Evolutionary conservation across 2,797 vertebrate genomes (phyloP).

Genomic region (Peromyscus eremicus): DNA sequence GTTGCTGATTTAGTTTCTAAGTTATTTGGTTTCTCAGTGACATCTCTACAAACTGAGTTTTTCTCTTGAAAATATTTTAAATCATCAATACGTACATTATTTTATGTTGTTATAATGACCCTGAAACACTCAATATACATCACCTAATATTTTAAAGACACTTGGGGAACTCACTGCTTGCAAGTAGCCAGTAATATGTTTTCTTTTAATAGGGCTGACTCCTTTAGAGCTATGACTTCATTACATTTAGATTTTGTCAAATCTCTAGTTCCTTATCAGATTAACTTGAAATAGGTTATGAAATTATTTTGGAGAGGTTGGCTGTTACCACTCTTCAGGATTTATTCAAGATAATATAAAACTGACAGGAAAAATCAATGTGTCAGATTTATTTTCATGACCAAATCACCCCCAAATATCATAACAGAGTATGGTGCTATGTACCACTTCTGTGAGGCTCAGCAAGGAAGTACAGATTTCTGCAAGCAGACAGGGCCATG

Average conservation of each 20-base stretch:
- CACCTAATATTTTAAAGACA: conserved; percentile 32
- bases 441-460: rapidly evolving
- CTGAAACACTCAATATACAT: background rate
- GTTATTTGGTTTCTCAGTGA: background rate
- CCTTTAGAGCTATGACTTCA: background rate
- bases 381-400: background rate
- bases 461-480: background rate
- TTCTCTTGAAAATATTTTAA: background rate
- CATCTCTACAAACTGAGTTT: background rate
- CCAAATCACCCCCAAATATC: background rate
- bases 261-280: background rate
- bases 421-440: rapidly evolving
- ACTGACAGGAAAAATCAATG: background rate
- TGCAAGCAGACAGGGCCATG: background rate
- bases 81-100: background rate
- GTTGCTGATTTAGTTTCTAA: background rate
- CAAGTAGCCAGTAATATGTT: background rate
- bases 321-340: background rate
- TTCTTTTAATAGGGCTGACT: background rate
- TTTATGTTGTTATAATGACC: background rate
- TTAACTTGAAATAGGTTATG: background rate
- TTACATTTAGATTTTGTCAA: conserved; percentile 3
- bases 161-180: background rate
- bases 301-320: background rate
- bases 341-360: background rate